phyloP scores from a whole-genome alignment of 2,113 vertebrate genomes.

The Tonatia bakeri region DNA sequence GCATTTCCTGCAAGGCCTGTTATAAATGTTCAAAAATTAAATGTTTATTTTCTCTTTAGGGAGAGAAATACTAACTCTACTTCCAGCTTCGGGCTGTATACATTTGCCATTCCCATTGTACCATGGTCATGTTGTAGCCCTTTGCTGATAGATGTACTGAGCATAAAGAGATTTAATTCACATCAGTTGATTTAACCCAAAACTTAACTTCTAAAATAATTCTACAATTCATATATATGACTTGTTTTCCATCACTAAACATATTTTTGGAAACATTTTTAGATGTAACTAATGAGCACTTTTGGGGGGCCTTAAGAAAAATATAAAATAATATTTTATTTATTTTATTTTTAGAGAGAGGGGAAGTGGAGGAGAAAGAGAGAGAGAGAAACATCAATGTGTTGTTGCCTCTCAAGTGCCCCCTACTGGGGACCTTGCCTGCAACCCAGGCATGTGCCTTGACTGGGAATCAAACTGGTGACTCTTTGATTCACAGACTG shows the following conservation, averaged over 20 bases:
- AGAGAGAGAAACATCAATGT: no score
- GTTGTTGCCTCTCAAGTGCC: no score
- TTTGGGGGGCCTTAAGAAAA: background rate
- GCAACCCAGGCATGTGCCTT: no score
- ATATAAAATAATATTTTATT: background rate
- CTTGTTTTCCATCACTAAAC: background rate
- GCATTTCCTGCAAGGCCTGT: background rate
- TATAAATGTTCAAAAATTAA: constrained; percentile 47
- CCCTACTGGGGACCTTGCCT: no score
- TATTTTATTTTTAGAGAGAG: no score
- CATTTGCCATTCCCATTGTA: background rate
- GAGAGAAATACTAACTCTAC: background rate
- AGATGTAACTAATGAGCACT: background rate
- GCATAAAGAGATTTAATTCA: background rate
- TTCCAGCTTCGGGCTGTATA: background rate
- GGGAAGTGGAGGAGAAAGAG: no score
- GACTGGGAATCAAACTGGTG: no score
- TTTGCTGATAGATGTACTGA: background rate
- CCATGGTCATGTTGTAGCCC: background rate
- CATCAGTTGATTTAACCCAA: background rate
- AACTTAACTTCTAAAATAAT: background rate
- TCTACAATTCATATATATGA: background rate
- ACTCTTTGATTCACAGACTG: no score
- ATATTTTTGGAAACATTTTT: constrained; percentile 27
- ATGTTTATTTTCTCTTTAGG: constrained; percentile 15